phyloP scores from a whole-genome alignment of 1,140 invertebrate species.

The Meloidogyne hapla region DNA sequence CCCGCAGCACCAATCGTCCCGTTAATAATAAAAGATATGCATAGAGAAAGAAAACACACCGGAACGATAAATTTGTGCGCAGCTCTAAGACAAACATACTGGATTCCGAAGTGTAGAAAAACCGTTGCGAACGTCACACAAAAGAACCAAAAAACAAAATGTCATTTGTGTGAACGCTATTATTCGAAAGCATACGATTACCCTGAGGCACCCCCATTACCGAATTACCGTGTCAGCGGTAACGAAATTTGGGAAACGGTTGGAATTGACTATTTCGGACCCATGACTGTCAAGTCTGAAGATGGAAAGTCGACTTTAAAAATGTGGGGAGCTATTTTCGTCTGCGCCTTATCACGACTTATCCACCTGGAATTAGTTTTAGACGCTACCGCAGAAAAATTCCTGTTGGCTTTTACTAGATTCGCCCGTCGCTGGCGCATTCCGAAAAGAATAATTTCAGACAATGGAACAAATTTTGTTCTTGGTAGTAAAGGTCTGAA shows the following conservation, averaged over 20 bases:
- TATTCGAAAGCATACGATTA: neutral
- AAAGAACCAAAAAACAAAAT: neutral
- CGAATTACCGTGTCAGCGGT: neutral
- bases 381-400: neutral
- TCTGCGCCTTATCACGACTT: neutral
- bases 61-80: neutral
- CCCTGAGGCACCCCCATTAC: neutral
- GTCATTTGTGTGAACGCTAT: neutral
- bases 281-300: neutral
- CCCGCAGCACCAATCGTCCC: no score
- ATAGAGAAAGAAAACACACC: no score
- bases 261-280: neutral
- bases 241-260: neutral
- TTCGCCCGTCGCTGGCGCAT: no score
- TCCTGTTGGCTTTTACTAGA: no score
- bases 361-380: slow-evolving; percentile 3
- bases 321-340: slow-evolving; percentile 13
- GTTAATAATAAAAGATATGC: no score
- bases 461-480: no score
- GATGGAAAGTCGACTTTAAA: neutral
- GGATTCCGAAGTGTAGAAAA: neutral
- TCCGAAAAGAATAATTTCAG: no score
- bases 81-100: neutral
- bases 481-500: no score
- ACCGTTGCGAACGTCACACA: neutral